Evolutionary conservation across 2,888 invertebrate genomes (phyloP), one percentile per base, ranked within the genome.

Genomic region (Drosophila austrosaltans): DNA sequence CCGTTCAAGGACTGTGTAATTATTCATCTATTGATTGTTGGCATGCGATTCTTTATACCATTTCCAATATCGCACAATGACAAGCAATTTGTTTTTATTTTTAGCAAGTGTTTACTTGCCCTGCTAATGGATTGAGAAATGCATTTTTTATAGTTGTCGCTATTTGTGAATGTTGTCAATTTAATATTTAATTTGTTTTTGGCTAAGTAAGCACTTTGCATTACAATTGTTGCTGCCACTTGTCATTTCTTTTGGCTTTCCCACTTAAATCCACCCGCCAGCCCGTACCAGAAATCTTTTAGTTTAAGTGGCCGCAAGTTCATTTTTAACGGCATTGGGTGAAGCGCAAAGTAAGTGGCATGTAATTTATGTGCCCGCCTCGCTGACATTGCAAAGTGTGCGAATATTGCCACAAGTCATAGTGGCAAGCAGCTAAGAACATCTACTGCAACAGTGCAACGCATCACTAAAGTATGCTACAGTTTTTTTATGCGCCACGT

Each of bases 11-110:
- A 70, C 75, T 54, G 56, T 69, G 78, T 63, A 76, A 85, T 87
- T 82, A 79, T 78, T 89, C 75, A 74, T 78, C 77, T 77, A 88
- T 87, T 81, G 87, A 89, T 85, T 89, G 78, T 66, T 71, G 70
- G 67, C 75, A 65, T 68, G 72, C 57, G 57, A 12, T 32, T 63
- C 58, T 7, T 39, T 62, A 58, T 54, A 63, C 64, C 48, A 59
- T 42, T 58, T 67, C 32, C 39, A 53, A 30, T 48, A 30, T 22
- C 7, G 54, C 6, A 10, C 20, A 32, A 56, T 28, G 30, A 8
- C 6, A 30, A 8, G 12, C n/a, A 44, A 4, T 66, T 69, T 36
- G 30, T 64, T 53, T 63, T 44, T 66, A 30, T 63, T 66, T 63
- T 61, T 67, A 56, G 63, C 63, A 48, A 62, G 59, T 53, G 36